Base-by-base conservation (phyloP, 2,888 invertebrate genomes). In the Argyra leucocephala region DNA sequence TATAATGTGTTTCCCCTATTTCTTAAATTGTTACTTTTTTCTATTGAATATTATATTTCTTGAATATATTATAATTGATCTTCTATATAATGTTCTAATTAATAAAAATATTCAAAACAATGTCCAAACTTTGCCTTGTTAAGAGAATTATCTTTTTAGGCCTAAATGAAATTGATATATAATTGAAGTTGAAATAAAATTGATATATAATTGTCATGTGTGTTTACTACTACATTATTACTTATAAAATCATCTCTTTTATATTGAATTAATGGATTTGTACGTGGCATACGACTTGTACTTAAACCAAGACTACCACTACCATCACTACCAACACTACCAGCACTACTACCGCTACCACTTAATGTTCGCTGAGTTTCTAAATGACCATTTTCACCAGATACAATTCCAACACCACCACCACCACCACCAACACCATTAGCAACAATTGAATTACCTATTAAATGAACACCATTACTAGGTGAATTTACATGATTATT, bases 241-340 rank as follows among this genome's bases (percentile, higher is more conserved):
- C 69, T 64, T 23, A 64, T 57, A 31, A 65, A 64, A 10, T 72
- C 72, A 58, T 78, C 77, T 3, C 78, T 73, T 70, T 78, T 79
- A 9, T 75, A 72, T 64, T 78, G 84, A 72, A 82, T 81, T 80
- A 83, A 80, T 2, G 85, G 85, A 74, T 86, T 85, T 61, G 83
- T 84, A 73, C 84, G 78, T 21, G 84, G 85, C 80, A 83, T 82
- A 71, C 83, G 80, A 63, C 82, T 81, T 71, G 83, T 83, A 71
- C 80, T 66, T 22, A 66, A 67, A 22, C 67, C 81, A 67, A 76
- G 68, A 66, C 74, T 78, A 68, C 82, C 80, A 65, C 81, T 76
- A 70, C 82, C 75, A 66, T 71, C 65, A 68, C 70, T 64, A 37
- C 37, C 37, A 37, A 12, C 37, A 67, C 67, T 62, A 67, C 78